Conservation (phyloP, 1,140 invertebrate species). For the Lutraria rhynchaena region DNA sequence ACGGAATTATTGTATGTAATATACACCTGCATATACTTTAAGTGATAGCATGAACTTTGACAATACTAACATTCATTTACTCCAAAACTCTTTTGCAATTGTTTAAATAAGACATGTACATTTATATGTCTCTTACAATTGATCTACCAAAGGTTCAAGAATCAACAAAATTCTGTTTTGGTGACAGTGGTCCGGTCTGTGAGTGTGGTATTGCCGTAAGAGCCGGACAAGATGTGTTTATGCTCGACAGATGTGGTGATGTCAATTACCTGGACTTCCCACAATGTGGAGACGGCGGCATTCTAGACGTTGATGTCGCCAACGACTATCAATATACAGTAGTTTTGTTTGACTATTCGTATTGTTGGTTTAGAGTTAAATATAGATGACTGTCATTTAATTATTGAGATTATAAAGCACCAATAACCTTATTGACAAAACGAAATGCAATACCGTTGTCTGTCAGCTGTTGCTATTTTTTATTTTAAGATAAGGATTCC, state of each 20-base stretch:
- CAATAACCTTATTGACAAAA: too few species aligned
- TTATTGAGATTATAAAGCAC: too few species aligned
- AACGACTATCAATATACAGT: slow-evolving; percentile 11
- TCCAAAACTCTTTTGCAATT: too few species aligned
- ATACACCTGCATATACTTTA: background rate
- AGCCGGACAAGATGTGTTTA: slow-evolving; percentile 23
- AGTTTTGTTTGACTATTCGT: background rate
- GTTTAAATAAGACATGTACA: background rate
- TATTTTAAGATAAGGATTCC: too few species aligned
- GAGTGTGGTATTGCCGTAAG: slow-evolving; percentile 24
- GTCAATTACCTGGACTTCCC: slow-evolving; percentile 24
- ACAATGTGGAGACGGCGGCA: slow-evolving; percentile 15
- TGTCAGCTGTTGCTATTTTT: too few species aligned
- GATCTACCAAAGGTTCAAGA: background rate
- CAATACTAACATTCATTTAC: background rate
- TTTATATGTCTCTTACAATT: background rate
- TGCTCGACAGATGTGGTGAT: slow-evolving; percentile 30
- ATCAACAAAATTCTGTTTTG: slow-evolving; percentile 5
- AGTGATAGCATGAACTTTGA: slow-evolving; percentile 1
- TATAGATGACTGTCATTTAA: too few species aligned
- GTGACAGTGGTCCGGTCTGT: slow-evolving; percentile 2
- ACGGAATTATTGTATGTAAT: background rate
- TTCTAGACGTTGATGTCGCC: background rate
- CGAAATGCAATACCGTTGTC: too few species aligned
- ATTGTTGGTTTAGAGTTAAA: too few species aligned